Evolutionary conservation across 2,113 vertebrate species (phyloP).

Genomic region (Neogobius melanostomus): DNA sequence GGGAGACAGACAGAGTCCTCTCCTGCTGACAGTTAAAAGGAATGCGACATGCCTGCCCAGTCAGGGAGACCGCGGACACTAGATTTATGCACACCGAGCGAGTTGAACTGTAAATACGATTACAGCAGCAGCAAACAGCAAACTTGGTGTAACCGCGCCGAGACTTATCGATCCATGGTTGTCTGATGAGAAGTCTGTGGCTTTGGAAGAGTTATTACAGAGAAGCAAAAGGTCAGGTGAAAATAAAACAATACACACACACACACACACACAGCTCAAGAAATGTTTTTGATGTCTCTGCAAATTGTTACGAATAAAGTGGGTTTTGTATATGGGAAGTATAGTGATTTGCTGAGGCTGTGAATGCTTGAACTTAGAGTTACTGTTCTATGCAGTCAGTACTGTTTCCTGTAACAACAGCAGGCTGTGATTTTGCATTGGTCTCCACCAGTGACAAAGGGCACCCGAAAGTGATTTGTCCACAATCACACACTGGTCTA

Average conservation of each 20-base stretch:
- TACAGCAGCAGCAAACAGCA: constrained; percentile 11
- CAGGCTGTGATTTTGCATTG: too few relatives aligned
- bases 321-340: neutral
- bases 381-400: too few relatives aligned
- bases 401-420: too few relatives aligned
- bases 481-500: too few relatives aligned
- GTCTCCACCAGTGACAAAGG: too few relatives aligned
- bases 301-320: neutral
- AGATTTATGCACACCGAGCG: constrained; percentile 2
- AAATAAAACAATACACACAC: neutral
- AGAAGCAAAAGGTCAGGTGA: constrained; percentile 4
- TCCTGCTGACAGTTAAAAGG: constrained; percentile 15
- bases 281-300: neutral
- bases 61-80: neutral
- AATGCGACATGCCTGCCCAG: constrained; percentile 5
- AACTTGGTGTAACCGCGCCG: constrained; percentile 13
- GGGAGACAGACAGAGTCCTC: constrained; percentile 10
- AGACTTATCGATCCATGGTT: constrained; percentile 9
- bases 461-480: too few relatives aligned
- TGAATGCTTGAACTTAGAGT: neutral
- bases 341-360: neutral
- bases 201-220: constrained; percentile 2
- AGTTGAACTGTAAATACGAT: constrained; percentile 27
- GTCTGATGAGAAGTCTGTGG: constrained; percentile 17
- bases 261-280: neutral